A percentile compares a stretch with the other conserved stretches of the same genome.
phyloP scores from a whole-genome alignment of 2,888 invertebrate species.

The Ormyrus pomaceus region DNA sequence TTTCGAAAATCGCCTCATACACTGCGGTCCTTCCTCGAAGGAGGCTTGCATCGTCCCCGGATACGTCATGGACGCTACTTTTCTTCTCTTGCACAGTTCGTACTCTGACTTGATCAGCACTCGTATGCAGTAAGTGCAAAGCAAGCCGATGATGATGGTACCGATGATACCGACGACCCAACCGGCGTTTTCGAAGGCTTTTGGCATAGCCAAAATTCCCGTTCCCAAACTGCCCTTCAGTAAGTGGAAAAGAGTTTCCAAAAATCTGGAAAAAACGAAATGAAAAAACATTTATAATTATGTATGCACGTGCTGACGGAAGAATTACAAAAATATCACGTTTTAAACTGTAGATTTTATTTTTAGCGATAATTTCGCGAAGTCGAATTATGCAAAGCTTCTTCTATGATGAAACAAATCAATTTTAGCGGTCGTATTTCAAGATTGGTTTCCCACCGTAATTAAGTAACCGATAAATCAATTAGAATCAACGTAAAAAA shows the following conservation, averaged over 20 bases:
- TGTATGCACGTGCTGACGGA: no score
- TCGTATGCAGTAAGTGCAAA: constrained; percentile 97
- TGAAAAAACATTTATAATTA: no score
- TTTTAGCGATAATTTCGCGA: no score
- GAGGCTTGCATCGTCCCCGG: constrained; percentile 89
- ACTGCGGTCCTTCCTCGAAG: constrained; percentile 85
- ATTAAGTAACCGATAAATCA: no score
- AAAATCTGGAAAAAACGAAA: constrained; percentile 78
- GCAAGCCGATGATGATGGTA: constrained; percentile 88
- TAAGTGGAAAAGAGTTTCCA: constrained; percentile 89
- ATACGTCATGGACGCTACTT: constrained; percentile 84
- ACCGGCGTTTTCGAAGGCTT: constrained; percentile 90
- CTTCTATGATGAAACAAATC: no score
- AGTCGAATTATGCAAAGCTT: no score
- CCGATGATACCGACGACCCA: constrained; percentile 88
- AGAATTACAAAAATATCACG: no score
- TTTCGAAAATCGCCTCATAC: constrained; percentile 75
- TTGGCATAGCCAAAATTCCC: constrained; percentile 93
- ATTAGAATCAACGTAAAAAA: no score
- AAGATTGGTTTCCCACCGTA: no score
- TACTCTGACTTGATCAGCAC: constrained; percentile 86
- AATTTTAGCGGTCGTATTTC: no score
- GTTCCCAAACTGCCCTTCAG: constrained; percentile 94
- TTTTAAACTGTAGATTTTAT: no score
- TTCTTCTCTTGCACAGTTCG: constrained; percentile 75